Evolutionary conservation across 2,113 vertebrate genomes (phyloP).

Genomic region (Bos indicus): DNA sequence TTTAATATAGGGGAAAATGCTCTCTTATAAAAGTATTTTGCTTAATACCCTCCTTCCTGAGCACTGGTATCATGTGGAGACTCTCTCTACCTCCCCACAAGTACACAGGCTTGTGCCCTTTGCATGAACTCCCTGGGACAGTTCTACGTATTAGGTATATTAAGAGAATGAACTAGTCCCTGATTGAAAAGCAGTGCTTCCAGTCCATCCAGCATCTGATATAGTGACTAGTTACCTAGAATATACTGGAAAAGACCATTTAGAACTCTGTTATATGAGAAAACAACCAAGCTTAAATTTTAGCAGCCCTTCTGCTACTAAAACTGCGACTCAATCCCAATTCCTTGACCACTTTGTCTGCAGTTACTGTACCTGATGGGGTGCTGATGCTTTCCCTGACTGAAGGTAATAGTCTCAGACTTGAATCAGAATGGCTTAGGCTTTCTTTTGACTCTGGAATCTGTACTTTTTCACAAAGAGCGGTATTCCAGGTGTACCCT

Average conservation of each 20-base stretch:
- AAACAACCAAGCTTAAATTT: background rate
- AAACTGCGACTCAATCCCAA: background rate
- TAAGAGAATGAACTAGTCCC: background rate
- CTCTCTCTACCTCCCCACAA: background rate
- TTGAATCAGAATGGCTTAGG: background rate
- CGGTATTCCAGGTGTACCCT: background rate
- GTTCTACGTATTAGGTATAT: background rate
- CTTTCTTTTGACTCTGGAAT: background rate
- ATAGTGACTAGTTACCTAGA: background rate
- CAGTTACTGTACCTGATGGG: background rate
- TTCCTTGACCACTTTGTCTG: background rate
- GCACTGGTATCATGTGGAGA: background rate
- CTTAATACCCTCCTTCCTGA: background rate
- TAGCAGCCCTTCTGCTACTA: background rate
- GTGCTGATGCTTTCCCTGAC: background rate
- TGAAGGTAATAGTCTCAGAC: background rate
- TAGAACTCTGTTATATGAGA: background rate
- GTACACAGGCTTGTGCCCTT: background rate
- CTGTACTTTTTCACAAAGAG: background rate
- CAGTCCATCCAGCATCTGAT: background rate
- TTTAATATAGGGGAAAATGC: background rate
- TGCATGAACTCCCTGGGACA: background rate
- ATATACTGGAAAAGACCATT: background rate
- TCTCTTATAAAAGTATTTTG: background rate
- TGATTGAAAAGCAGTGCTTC: background rate